These are phyloP conservation scores for Picus viridis DNA, from an alignment of 2,797 vertebrate genomes.

Conservation along the genomic window DNA sequence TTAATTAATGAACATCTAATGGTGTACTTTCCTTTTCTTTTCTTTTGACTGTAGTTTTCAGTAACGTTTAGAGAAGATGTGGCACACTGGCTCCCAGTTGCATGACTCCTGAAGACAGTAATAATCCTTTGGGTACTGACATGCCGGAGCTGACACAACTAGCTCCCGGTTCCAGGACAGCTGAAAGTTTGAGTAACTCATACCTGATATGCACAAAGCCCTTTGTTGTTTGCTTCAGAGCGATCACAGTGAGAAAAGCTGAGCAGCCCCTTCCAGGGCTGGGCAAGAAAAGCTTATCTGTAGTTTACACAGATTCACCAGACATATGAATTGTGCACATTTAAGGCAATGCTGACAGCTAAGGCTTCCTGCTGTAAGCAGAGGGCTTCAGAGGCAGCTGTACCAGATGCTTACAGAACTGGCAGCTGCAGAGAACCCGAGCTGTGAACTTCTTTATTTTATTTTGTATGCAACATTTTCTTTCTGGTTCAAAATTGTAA, in stretches of 20 bases:
- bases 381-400: background rate
- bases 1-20: conserved; percentile 63
- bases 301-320: conserved; percentile 57
- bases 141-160: conserved; percentile 37
- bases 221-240: conserved; percentile 40
- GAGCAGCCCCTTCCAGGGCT: background rate
- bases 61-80: conserved; percentile 49
- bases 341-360: conserved; percentile 8
- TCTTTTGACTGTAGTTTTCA: conserved; percentile 43
- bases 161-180: conserved; percentile 23
- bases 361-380: background rate
- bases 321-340: conserved; percentile 47
- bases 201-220: conserved; percentile 4
- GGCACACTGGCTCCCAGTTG: conserved; percentile 64
- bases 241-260: background rate
- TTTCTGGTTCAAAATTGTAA: background rate
- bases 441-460: too few species aligned
- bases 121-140: conserved; percentile 72
- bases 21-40: conserved; percentile 1
- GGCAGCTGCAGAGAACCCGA: background rate
- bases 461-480: background rate
- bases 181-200: conserved; percentile 49
- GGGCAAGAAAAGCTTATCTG: conserved; percentile 37
- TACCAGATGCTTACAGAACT: background rate
- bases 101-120: conserved; percentile 58